Base-by-base conservation (phyloP, 2,888 invertebrate genomes). In the Gnatocerus cornutus region DNA sequence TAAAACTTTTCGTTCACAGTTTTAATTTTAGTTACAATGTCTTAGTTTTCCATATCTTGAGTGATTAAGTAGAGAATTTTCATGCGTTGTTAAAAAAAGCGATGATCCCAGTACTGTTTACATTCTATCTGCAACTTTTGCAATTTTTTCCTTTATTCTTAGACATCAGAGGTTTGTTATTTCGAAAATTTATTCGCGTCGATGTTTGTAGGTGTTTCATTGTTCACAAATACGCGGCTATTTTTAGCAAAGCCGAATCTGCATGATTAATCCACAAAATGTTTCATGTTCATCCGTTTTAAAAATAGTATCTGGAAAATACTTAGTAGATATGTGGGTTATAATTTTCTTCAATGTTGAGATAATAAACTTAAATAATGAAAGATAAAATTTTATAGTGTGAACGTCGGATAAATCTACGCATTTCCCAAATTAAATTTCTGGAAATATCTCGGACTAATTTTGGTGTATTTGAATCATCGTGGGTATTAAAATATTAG, bases 371-470 rank as follows among this genome's bases (percentile, higher is more conserved):
- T 1, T 21, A 21, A 21, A 21, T 21, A 21, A 21, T 21, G 21
- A n/a, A n/a, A n/a, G n/a, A 21, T 21, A 21, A 21, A 21, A 21
- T 21, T 21, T 21, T 21, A 21, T 21, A 4, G 1, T 21, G 21
- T 12, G 41, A 12, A 6, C 13, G 41, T 21, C 41, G 41, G 33
- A 55, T 55, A 55, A 55, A 55, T 55, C 41, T 43, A 13, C 58
- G 29, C 43, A 58, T 41, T 43, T 16, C 58, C 29, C 13, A 58
- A 58, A 58, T 43, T 58, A 58, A 53, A 53, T 33, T 53, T 53
- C 53, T 53, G 13, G n/a, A 53, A 53, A 53, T 53, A 53, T 27
- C 33, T 37, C 33, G n/a, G 13, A 43, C 39, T 41, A 39, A 41
- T 58, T 55, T 43, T 58, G 56, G 9, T 43, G 6, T 9, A 55